Base-by-base conservation (phyloP, 2,888 invertebrate species). In the Urechis unicinctus region DNA sequence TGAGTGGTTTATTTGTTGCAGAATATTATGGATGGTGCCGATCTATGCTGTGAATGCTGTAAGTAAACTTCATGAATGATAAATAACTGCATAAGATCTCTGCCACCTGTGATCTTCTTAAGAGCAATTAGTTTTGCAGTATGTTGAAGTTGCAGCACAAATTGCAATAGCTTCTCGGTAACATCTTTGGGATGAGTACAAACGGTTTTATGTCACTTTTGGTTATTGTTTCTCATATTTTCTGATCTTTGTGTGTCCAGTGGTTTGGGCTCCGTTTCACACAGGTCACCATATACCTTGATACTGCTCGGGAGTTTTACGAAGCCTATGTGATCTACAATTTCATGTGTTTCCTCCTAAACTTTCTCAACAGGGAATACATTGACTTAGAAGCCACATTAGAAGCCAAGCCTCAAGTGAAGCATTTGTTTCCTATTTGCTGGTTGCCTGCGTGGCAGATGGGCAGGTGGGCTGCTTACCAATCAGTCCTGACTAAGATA, bases 281-380 rank as follows among this genome's bases (percentile, higher is more conserved):
- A 0, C 83, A 86, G 64, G 86, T 88, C 68, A 89, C 92, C 43
- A 91, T 96, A 64, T 95, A 94, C 75, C 85, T 94, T 71, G 94
- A 96, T 78, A 91, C 91, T 66, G 78, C 91, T 52, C 83, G 95
- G 75, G 95, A 96, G 81, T 95, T 94, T 75, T 96, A 95, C 74
- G 96, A 96, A 81, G 95, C 94, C 1, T 96, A 94, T 81, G 95
- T 95, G 2, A 95, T 96, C 70, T 95, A 96, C 78, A 95, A 94
- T 81, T 96, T 96, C 74, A 93, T 95, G 92, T 89, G 88, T 71
- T 96, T 89, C 77, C 82, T 96, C 66, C 81, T 95, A 59, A 91
- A 91, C 75, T 96, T 91, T 78, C 82, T 96, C 52, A 88, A 90
- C 80, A 73, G 87, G 69, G 89, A 88, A 72, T 87, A 73, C 55